Evolutionary conservation across 2,113 vertebrate genomes (phyloP).

Genomic region (Dissostichus mawsoni): DNA sequence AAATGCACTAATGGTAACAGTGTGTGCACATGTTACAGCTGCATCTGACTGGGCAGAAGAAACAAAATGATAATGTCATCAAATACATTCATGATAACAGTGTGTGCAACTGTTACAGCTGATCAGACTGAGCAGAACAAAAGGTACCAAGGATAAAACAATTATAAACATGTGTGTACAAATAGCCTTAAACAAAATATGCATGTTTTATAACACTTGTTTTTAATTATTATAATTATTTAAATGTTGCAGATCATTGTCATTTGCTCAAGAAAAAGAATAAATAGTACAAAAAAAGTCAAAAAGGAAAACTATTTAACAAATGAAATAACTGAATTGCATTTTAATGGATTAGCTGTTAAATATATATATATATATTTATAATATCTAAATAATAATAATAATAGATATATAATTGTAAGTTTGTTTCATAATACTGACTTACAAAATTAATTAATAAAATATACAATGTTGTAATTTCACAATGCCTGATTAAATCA

Average conservation of each 20-base stretch:
- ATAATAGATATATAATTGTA: no score
- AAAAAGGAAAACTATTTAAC: no score
- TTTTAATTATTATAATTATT: neutral
- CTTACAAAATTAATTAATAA: neutral
- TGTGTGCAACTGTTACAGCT: neutral
- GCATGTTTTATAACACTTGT: neutral
- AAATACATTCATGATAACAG: neutral
- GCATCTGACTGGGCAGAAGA: conserved; percentile 10
- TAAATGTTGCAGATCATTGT: neutral
- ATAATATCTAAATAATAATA: no score
- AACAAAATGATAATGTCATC: neutral
- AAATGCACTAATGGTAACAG: neutral
- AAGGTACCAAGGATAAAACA: neutral
- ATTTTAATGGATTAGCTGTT: no score
- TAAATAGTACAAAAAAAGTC: neutral
- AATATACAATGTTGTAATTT: neutral
- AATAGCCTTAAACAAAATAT: neutral
- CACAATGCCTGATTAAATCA: neutral
- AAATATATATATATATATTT: no score
- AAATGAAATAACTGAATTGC: no score
- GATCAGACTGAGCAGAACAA: neutral
- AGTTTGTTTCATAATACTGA: neutral
- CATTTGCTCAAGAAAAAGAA: no score
- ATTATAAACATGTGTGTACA: neutral
- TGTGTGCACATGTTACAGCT: conserved; percentile 12